These are phyloP conservation scores for Bicyclus anynana DNA, from an alignment of 1,140 invertebrate species.

Conservation along the genomic window DNA sequence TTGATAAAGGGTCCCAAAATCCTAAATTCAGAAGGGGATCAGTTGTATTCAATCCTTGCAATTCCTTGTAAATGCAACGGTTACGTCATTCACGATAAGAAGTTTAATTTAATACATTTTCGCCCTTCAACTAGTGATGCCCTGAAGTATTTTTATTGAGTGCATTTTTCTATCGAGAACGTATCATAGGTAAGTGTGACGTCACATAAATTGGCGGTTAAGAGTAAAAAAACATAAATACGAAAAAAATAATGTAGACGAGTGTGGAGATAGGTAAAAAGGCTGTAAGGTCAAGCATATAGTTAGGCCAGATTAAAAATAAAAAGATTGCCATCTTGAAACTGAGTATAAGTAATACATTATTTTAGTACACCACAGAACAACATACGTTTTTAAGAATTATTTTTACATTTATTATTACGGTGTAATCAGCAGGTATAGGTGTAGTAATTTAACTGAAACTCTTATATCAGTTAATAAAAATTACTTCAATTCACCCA, in stretches of 20 bases:
- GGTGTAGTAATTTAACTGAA: not conserved
- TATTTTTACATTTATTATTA: no score
- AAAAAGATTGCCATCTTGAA: no score
- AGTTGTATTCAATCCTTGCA: constrained; percentile 32
- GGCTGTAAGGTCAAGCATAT: no score
- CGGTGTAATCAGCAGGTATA: not conserved
- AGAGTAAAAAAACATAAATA: no score
- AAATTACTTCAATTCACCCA: constrained; percentile 10
- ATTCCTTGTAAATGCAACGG: constrained; percentile 45
- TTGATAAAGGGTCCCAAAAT: not conserved
- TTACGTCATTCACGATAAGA: constrained; percentile 57
- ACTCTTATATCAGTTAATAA: not conserved
- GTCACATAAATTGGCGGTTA: no score
- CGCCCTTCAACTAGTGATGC: constrained; percentile 27
- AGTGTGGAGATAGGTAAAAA: no score
- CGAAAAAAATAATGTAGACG: no score
- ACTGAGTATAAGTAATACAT: no score
- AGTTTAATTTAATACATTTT: constrained; percentile 28
- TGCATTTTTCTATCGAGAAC: not conserved
- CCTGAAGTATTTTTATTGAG: constrained; percentile 6
- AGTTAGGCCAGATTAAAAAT: no score
- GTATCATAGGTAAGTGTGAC: no score
- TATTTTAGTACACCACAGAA: no score
- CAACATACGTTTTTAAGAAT: no score
- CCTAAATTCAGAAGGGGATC: constrained; percentile 7